Evolutionary conservation across 1,140 invertebrate species (phyloP), one percentile per base, ranked within the genome.

Genomic region (Wiebesia pumilae): DNA sequence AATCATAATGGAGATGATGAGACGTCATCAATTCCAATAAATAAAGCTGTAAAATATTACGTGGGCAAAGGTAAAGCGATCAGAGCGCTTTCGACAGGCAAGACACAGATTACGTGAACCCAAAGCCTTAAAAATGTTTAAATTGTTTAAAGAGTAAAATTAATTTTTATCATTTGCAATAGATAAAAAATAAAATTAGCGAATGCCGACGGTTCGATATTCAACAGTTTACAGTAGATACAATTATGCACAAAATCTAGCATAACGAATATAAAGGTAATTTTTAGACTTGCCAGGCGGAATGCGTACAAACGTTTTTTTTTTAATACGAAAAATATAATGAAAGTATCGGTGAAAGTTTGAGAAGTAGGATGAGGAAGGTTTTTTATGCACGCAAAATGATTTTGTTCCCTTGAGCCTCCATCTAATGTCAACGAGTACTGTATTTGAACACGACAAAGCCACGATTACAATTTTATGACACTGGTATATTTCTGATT

Each of bases 1-100:
- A 86, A 93, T 83, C 90, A 91, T 86, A 91, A 92, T 30, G 89
- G 93, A 35, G 88, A 91, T 43, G 90, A 93, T 62, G 90, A 93
- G 73, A 89, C 93, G 65, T 88, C 91, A 81, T 89, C 91, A 47
- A 90, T 90, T 88, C 90, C 69, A 88, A 90, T 19, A 89, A 92
- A 27, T 73, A 92, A 89, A 90, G 91, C 89, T 88, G 89, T 92
- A 91, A 94, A 91, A 91, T 93, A 90, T 75, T 89, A 88, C 82
- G 83, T 89, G 83, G 87, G 91, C 81, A 91, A 92, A 92, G 92
- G 92, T 92, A 92, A 92, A 91, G 71, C 84, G 82, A 83, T 82
- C 77, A 89, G 85, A 33, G 67, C 78, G 82, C 77, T 84, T 87
- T 86, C 75, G 75, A 79, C 80, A 86, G 82, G 51, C 88, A 89